Evolutionary conservation across 1,140 invertebrate genomes (phyloP).

Genomic region (Ctenoplectra terminalis): DNA sequence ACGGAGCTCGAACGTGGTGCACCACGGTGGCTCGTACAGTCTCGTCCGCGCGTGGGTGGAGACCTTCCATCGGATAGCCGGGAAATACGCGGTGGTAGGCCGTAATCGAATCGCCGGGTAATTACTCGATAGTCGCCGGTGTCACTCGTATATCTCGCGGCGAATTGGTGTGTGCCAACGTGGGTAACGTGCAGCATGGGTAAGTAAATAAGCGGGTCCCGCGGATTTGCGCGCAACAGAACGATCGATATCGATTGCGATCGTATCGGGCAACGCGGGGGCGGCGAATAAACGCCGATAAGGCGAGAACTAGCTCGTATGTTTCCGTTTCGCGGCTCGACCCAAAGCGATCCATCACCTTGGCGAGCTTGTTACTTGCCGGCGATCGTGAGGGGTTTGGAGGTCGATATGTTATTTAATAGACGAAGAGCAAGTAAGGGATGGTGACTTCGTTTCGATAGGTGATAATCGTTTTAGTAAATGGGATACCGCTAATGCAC

Average conservation of each 20-base stretch:
- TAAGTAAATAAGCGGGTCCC: slow-evolving; percentile 36
- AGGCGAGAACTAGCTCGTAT: slow-evolving; percentile 64
- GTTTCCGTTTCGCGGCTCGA: slow-evolving; percentile 50
- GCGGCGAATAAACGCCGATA: slow-evolving; percentile 55
- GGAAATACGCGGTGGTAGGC: slow-evolving; percentile 38
- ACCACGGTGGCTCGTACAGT: slow-evolving; percentile 22
- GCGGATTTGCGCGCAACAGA: slow-evolving; percentile 21
- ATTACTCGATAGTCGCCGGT: slow-evolving; percentile 52
- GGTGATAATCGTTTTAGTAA: too few species aligned
- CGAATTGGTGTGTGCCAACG: slow-evolving; percentile 29
- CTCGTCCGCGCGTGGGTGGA: slow-evolving; percentile 59
- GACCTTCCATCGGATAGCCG: slow-evolving; percentile 42
- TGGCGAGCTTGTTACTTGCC: slow-evolving; percentile 21
- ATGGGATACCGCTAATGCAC: too few species aligned
- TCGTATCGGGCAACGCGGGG: slow-evolving; percentile 58
- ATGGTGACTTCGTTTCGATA: too few species aligned
- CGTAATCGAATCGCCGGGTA: slow-evolving; percentile 54
- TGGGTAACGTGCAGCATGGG: slow-evolving; percentile 21
- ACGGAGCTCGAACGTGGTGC: neutral
- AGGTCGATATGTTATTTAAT: too few species aligned
- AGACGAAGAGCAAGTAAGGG: too few species aligned
- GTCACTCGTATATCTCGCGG: slow-evolving; percentile 52
- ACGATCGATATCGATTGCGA: slow-evolving; percentile 57
- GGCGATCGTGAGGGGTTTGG: neutral
- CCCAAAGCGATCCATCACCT: slow-evolving; percentile 43